Evolutionary conservation across 2,113 vertebrate species (phyloP).

Genomic region (Hippoglossus stenolepis): DNA sequence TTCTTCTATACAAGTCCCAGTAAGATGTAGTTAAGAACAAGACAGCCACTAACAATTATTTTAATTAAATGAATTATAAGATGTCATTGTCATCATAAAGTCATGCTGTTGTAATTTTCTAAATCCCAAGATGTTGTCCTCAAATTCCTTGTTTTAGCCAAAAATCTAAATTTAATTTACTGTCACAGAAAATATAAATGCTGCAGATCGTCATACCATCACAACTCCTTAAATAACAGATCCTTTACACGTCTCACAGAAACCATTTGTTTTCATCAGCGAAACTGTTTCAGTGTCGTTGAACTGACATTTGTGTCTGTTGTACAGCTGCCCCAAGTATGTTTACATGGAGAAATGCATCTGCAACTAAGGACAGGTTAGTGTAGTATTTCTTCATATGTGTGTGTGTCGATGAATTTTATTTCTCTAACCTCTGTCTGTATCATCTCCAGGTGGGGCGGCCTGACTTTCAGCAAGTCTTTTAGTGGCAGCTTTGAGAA

Average conservation of each 20-base stretch:
- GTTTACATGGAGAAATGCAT: constrained; percentile 73
- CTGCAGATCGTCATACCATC: too few species aligned
- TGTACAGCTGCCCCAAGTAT: constrained; percentile 66
- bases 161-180: neutral
- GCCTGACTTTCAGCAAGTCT: constrained; percentile 53
- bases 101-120: too few species aligned
- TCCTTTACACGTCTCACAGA: neutral
- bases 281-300: neutral
- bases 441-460: constrained; percentile 47
- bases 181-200: neutral
- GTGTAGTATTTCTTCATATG: neutral
- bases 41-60: too few species aligned
- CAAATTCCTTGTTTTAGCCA: neutral
- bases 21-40: too few species aligned
- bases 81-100: too few species aligned
- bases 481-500: constrained; percentile 55
- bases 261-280: neutral
- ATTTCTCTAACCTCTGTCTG: neutral
- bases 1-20: too few species aligned
- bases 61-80: too few species aligned
- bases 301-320: constrained; percentile 1
- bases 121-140: neutral
- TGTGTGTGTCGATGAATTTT: neutral
- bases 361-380: constrained; percentile 72
- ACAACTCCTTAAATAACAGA: neutral